Base-by-base conservation (phyloP, 1,140 invertebrate genomes). In the Ephestia elutella region DNA sequence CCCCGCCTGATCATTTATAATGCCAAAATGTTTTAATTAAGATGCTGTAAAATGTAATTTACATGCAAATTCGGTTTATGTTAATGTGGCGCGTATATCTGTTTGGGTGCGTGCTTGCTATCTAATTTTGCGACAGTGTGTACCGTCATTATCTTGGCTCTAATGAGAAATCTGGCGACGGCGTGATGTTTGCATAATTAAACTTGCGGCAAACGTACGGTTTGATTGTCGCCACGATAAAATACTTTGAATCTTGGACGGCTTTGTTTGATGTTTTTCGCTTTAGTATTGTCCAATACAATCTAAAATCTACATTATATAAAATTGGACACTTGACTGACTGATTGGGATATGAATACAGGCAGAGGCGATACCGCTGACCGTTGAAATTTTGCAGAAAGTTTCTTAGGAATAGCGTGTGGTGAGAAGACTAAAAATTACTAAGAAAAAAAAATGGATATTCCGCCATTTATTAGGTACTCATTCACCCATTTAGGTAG, bases 1-100 rank as follows among this genome's bases (percentile, higher is more conserved):
- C 62, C 77, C 75, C 81, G 75, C 80, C 81, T 83, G 83, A 89
- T 88, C 89, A 89, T 90, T 90, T 90, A 90, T 90, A 90, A 90
- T 90, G 86, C 86, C 89, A 89, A 90, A 90, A 90, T 90, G 89
- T 90, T 90, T 90, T 90, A 90, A 90, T 90, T 90, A 90, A 90
- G 89, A 90, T 86, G 89, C 86, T 89, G 89, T 90, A 90, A 90
- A 90, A 89, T 88, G 89, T 90, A 90, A 90, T 90, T 90, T 89
- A 89, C 87, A 90, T 90, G 89, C 87, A 89, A 90, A 90, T 90
- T 89, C 86, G 87, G 89, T 90, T 90, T 90, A 90, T 90, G 89
- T 90, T 90, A 90, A 90, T 90, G 87, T 86, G 77, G 75, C 76
- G 81, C 81, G 82, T 88, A 86, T 88, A 82, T 88, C 82, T 86